Percentiles rank a stretch among this genome's conserved stretches.
Conservation (phyloP, 2,888 invertebrate genomes). For the Cephus pulcher region DNA sequence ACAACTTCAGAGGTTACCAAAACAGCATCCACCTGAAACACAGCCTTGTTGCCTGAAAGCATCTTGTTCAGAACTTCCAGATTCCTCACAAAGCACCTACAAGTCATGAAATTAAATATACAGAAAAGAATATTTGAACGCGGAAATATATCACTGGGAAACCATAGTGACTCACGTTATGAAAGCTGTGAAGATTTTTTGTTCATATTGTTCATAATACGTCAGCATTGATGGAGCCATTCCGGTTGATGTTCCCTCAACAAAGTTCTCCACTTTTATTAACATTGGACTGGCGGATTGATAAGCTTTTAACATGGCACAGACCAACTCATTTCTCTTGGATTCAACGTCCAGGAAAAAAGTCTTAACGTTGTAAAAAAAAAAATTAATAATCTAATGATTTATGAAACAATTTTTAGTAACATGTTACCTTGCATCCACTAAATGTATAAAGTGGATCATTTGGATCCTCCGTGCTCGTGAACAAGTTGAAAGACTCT, state of each 20-base stretch:
- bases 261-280: slow-evolving; percentile 86
- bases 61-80: slow-evolving; percentile 76
- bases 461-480: slow-evolving; percentile 20
- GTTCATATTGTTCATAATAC: slow-evolving; percentile 87
- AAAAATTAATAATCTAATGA: not conserved
- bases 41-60: slow-evolving; percentile 70
- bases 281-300: slow-evolving; percentile 84
- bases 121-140: not conserved
- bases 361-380: slow-evolving; percentile 64
- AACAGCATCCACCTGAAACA: slow-evolving; percentile 85
- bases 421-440: slow-evolving; percentile 42
- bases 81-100: slow-evolving; percentile 69
- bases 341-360: slow-evolving; percentile 80
- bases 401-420: slow-evolving; percentile 1
- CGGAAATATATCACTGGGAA: not conserved
- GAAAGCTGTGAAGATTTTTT: slow-evolving; percentile 78
- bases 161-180: slow-evolving; percentile 66
- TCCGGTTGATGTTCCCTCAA: slow-evolving; percentile 84
- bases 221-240: slow-evolving; percentile 77
- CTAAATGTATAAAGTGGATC: slow-evolving; percentile 27
- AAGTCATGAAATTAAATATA: not conserved
- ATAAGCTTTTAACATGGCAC: slow-evolving; percentile 78
- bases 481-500: slow-evolving; percentile 51
- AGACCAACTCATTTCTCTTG: slow-evolving; percentile 76
- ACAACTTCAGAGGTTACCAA: slow-evolving; percentile 82